Evolutionary conservation across 2,888 invertebrate genomes (phyloP).

Genomic region (Sarcophaga rosellei): DNA sequence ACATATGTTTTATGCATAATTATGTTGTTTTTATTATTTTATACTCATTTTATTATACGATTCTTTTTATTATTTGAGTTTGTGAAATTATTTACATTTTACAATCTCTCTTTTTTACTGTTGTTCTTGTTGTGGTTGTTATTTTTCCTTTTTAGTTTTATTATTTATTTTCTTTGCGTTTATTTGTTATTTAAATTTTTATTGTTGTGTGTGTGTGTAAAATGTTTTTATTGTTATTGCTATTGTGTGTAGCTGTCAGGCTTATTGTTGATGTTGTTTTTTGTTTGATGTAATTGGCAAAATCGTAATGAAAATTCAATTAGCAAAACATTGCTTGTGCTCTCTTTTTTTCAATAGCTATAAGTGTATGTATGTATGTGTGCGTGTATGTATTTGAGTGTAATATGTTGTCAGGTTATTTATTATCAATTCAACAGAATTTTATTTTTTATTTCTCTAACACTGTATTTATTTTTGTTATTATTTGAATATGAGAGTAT

Average conservation of each 20-base stretch:
- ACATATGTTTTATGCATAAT: conserved; percentile 17
- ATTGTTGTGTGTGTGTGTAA: not conserved
- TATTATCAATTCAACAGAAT: not conserved
- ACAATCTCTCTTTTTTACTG: too few relatives aligned
- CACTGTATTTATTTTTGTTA: not conserved
- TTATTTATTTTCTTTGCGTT: not conserved
- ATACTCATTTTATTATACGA: not conserved
- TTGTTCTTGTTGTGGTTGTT: not conserved
- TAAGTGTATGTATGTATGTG: not conserved
- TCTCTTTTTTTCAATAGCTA: not conserved
- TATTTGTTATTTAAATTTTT: not conserved
- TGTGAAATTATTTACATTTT: too few relatives aligned
- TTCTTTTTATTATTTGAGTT: not conserved
- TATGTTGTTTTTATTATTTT: conserved; percentile 11
- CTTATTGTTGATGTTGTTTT: not conserved
- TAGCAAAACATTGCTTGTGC: conserved; percentile 3
- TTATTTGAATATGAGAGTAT: too few relatives aligned
- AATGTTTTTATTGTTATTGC: not conserved
- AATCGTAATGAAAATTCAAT: conserved; percentile 38
- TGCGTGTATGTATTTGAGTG: not conserved
- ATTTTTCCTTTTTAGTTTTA: not conserved
- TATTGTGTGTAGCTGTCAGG: not conserved
- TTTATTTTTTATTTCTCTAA: not conserved
- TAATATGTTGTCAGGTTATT: not conserved
- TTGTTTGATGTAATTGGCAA: conserved; percentile 14